These are phyloP conservation scores for Aix galericulata DNA, from an alignment of 2,113 vertebrate genomes.

Conservation along the genomic window DNA sequence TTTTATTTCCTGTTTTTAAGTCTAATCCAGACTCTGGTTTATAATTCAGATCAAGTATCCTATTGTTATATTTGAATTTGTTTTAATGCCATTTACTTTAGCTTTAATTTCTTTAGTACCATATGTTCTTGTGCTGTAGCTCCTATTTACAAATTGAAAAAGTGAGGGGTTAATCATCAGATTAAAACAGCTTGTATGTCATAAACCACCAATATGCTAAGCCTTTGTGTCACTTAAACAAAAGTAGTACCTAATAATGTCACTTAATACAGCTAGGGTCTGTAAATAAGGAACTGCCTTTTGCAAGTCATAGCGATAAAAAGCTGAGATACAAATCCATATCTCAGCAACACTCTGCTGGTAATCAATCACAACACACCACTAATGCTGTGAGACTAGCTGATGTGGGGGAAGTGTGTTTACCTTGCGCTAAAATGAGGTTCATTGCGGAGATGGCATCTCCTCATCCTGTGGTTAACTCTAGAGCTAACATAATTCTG, in stretches of 20 bases:
- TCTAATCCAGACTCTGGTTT: conserved; percentile 45
- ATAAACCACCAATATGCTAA: conserved; percentile 76
- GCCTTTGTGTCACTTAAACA: conserved; percentile 74
- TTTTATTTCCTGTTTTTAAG: conserved; percentile 41
- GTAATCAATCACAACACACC: conserved; percentile 62
- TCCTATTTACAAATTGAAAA: conserved; percentile 71
- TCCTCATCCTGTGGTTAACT: conserved; percentile 67
- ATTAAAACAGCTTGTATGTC: conserved; percentile 72
- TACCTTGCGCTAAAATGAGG: conserved; percentile 72
- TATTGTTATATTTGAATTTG: conserved; percentile 72
- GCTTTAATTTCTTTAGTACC: conserved; percentile 73
- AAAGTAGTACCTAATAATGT: conserved; percentile 79
- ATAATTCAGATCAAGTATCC: conserved; percentile 56
- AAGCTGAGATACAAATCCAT: conserved; percentile 71
- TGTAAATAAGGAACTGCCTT: conserved; percentile 74
- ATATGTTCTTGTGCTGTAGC: conserved; percentile 75
- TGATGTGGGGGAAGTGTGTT: conserved; percentile 71
- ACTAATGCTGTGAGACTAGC: conserved; percentile 72
- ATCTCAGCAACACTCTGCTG: conserved; percentile 77
- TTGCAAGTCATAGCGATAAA: conserved; percentile 76
- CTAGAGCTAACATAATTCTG: conserved; percentile 60
- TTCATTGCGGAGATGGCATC: conserved; percentile 65
- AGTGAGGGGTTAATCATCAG: conserved; percentile 64
- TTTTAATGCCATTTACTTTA: conserved; percentile 78
- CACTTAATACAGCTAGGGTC: conserved; percentile 74